Base-by-base conservation (phyloP, 2,113 vertebrate species). In the Petromus typicus region DNA sequence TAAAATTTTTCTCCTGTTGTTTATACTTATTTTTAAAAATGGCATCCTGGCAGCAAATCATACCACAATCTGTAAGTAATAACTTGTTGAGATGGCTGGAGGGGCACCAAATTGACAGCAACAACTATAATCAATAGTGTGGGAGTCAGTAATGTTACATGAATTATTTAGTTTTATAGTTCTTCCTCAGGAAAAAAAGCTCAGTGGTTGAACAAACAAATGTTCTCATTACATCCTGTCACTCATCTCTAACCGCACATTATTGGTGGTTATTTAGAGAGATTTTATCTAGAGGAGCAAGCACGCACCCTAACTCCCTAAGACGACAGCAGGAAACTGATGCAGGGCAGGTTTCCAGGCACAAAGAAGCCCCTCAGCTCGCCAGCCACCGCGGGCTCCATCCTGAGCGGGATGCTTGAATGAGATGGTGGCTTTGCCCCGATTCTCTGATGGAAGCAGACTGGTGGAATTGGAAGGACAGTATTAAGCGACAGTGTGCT, bases 341-440 rank as follows among this genome's bases (percentile, higher is more conserved):
- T 63, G 94, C 96, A 96, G 94, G 93, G 87, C 87, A 95, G 81
- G 76, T 93, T 97, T 84, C 85, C 13, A 61, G 92, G 94, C 94
- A 91, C 61, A 92, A 59, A 43, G 51, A 48, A 71, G 14, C 11
- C 34, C 57, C 20, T 23, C 7, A 18, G 6, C 54, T 92, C 76
- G 69, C 25, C 13, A 23, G 86, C 27, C n/a, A 92, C 78, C 16
- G 43, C 51, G 14, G 63, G 75, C 96, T 82, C 37, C 73, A 30
- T 1, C 3, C 63, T 30, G 37, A 78, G 71, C 27, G 78, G 45
- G 2, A 13, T 91, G 86, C 43, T 76, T 14, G 80, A 83, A 51
- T 93, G 14, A 91, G 90, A 86, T 30, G 63, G n/a, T 25, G 83
- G n/a, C 69, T 91, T 51, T 67, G 48, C 54, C 12, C 27, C 87